Evolutionary conservation across 2,113 vertebrate genomes (phyloP), one percentile per base, ranked within the genome.

Genomic region (Progne subis): DNA sequence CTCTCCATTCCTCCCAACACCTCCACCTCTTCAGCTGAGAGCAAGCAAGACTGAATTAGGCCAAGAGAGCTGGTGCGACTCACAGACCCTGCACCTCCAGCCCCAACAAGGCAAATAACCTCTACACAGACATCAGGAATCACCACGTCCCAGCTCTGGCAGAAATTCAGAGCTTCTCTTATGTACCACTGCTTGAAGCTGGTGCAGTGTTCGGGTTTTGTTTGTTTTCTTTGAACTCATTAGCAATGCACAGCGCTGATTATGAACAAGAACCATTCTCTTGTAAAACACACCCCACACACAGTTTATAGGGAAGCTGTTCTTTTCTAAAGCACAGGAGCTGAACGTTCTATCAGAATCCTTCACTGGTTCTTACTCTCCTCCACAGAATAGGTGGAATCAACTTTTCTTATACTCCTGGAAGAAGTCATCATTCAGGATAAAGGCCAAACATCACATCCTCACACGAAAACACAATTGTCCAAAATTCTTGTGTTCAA

Each of bases 151-250:
- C 57, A 53, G 57, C 59, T 56, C 2, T 6, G n/a, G 24, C 52
- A 69, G 24, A 25, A 57, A 64, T 8, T 12, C 75, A 23, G 3
- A 17, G 47, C 19, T 23, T 2, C 37, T 46, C 3, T 7, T 5
- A 2, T 0, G 2, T 4, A 43, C 4, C 41, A 5, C 50, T 53
- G 11, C 9, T 26, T 8, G 44, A 64, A 37, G 10, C 37, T 14
- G 8, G 12, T 32, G 24, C 32, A 57, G 34, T 9, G 44, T 9
- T 57, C 41, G 47, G 41, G 60, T 1, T n/a, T 61, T 41, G n/a
- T 32, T 37, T 34, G 8, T 15, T 43, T 68, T n/a, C 39, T 28
- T 23, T 65, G 23, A 14, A 31, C 47, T 64, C n/a, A 16, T 31
- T 44, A 46, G 21, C 29, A 31, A 41, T 9, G 61, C 14, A 14